Percentiles rank a stretch among this genome's conserved stretches.
phyloP scores from a whole-genome alignment of 64 coral and sea anemone genomes.

The Anthopleura sola region DNA sequence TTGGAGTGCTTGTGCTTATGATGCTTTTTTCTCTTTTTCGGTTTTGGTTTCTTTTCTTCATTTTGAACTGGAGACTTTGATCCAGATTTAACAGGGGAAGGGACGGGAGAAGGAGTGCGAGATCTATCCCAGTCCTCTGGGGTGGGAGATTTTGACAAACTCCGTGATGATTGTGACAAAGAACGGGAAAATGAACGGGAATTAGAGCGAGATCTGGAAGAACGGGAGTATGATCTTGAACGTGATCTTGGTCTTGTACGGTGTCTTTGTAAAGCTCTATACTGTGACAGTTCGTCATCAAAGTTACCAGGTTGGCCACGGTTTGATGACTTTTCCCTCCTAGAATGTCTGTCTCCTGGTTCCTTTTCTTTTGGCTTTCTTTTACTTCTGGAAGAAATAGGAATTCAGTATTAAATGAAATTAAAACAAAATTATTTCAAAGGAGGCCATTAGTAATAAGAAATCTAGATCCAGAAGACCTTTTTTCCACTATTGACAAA shows the following conservation, averaged over 20 bases:
- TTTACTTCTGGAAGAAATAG: slow-evolving; percentile 5
- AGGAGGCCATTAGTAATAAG: too few species aligned
- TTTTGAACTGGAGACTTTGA: not conserved
- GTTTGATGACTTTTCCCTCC: not conserved
- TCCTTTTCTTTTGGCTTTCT: slow-evolving; percentile 28
- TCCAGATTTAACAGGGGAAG: not conserved
- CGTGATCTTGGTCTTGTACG: slow-evolving; percentile 8
- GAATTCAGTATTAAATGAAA: not conserved
- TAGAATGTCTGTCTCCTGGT: not conserved
- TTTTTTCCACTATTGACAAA: too few species aligned
- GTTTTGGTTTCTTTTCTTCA: slow-evolving; percentile 35
- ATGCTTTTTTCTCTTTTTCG: slow-evolving; percentile 55
- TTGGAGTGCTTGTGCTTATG: slow-evolving; percentile 49
- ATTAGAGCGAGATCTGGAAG: slow-evolving; percentile 33
- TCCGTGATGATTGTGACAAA: slow-evolving; percentile 41
- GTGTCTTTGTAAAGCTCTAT: slow-evolving; percentile 40
- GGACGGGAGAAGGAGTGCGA: slow-evolving; percentile 39
- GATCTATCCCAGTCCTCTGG: slow-evolving; percentile 66
- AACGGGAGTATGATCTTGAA: slow-evolving; percentile 19
- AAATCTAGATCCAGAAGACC: too few species aligned
- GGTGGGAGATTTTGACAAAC: slow-evolving; percentile 46
- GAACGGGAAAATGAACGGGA: slow-evolving; percentile 41
- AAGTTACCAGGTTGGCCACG: slow-evolving; percentile 18
- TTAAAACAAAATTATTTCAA: too few species aligned
- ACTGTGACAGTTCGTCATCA: slow-evolving; percentile 57